Evolutionary conservation across 2,888 invertebrate species (phyloP), one percentile per base, ranked within the genome.

Genomic region (Drosophila niveifrons): DNA sequence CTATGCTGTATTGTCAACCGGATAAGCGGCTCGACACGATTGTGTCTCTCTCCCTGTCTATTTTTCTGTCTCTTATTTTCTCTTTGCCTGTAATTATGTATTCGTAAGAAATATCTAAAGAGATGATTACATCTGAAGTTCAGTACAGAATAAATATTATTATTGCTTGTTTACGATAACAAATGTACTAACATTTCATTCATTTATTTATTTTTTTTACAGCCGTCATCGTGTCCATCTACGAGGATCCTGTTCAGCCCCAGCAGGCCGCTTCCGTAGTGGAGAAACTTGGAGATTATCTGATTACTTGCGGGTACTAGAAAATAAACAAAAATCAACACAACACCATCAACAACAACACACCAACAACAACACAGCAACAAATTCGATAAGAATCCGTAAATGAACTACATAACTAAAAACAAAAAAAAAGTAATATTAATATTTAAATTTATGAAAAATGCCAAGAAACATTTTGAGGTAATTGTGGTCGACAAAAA

Each of bases 231-330:
- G 96, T 98, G 93, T 96, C 97, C 93, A 95, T 97, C 93, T 98
- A 98, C 93, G 97, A 97, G 95, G 97, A 98, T 94, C 97, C 97
- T 93, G 97, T 97, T 94, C 97, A 97, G 94, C 97, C 98, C 93
- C 97, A 98, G 94, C 98, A 98, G 94, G 97, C 97, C 92, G 98
- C 98, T 93, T 97, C 97, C 90, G 97, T 98, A 94, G 97, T 97
- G 94, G 98, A 98, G 95, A 97, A 97, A 95, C 95, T 98, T 95
- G 97, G 98, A 94, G 98, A 98, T 94, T 98, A 98, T 96, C 96
- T 98, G 95, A 95, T 97, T 95, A 96, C 95, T 94, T 97, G 97
- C 95, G 97, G 97, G 95, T 97, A 97, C 96, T 98, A 97, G 96
- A 95, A 89, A 91, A 91, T 91, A 91, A 79, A 82, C 51, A 80